These are phyloP conservation scores for Muscicapa striata DNA, from an alignment of 2,797 vertebrate genomes.

Conservation along the genomic window DNA sequence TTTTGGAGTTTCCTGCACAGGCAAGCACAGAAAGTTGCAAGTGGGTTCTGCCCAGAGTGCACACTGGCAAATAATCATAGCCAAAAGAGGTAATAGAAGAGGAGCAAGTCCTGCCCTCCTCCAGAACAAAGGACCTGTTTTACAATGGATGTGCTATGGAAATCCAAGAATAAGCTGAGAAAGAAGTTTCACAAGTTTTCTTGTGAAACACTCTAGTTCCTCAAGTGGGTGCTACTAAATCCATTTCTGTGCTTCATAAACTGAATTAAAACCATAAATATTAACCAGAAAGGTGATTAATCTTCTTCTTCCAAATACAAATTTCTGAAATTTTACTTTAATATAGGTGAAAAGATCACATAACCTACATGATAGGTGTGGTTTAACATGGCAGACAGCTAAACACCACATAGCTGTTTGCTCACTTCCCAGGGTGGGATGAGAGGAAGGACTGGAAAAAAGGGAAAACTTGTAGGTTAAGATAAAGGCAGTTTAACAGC, in stretches of 20 bases:
- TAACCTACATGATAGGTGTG: background rate
- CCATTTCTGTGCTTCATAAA: background rate
- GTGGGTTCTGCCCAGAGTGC: background rate
- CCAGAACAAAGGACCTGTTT: background rate
- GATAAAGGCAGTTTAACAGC: background rate
- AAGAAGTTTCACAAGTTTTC: background rate
- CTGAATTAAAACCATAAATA: background rate
- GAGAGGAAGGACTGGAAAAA: background rate
- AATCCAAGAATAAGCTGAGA: background rate
- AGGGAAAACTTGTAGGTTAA: background rate
- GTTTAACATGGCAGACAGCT: background rate
- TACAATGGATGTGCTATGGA: background rate
- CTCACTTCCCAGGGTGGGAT: background rate
- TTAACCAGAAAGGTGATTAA: background rate
- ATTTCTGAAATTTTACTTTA: background rate
- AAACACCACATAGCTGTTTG: background rate
- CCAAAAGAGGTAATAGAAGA: background rate
- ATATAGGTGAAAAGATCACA: background rate
- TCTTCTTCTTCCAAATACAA: background rate
- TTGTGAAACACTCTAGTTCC: background rate
- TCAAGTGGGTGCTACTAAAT: background rate
- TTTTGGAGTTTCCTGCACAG: background rate
- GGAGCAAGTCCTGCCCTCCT: fast-evolving
- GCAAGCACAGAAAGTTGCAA: background rate
- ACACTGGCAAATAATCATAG: background rate